Base-by-base conservation (phyloP, 2,888 invertebrate species). In the Caenorhabditis imperialis region DNA sequence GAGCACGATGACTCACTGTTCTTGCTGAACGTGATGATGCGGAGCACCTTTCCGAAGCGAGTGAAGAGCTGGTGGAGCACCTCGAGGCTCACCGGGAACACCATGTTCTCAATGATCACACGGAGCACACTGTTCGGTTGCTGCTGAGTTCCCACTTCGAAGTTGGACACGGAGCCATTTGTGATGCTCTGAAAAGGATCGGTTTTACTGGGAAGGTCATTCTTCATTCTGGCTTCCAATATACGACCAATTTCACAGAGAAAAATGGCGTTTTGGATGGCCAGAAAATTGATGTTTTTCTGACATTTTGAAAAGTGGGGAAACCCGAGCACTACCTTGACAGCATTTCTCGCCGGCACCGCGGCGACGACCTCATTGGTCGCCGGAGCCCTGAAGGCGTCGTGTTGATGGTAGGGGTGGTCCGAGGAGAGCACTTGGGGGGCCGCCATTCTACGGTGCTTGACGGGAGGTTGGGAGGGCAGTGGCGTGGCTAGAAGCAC, bases 11-110 rank as follows among this genome's bases (percentile, higher is more conserved):
- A n/a, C 94, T 94, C 92, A 95, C 97, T 96, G 90, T 99, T 99
- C 92, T 99, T 99, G 88, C 95, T 98, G 91, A 99, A 99, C 86
- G 98, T 99, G 89, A 99, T 98, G 88, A 99, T 98, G 91, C 98
- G 97, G 88, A 98, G 92, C 88, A 99, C 97, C 91, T 96, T 97
- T 87, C 99, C 99, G 90, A 94, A 97, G 85, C 97, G 93, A 88
- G 96, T 95, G 92, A 99, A 99, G 90, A 99, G 96, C 92, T 97
- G 76, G 75, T 78, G 94, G 82, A 99, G 92, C 78, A 97, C 94
- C 90, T 99, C 99, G 88, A 99, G 92, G 63, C 96, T 95, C 86
- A 99, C 96, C 54, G 97, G 97, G 90, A 98, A 99, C 86, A 99
- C 92, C 93, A 98, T 94, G 91, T 98, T 96, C 90, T 99, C 99